Evolutionary conservation across 2,113 vertebrate species (phyloP), one percentile per base, ranked within the genome.

Genomic region (Orthonyx spaldingii): DNA sequence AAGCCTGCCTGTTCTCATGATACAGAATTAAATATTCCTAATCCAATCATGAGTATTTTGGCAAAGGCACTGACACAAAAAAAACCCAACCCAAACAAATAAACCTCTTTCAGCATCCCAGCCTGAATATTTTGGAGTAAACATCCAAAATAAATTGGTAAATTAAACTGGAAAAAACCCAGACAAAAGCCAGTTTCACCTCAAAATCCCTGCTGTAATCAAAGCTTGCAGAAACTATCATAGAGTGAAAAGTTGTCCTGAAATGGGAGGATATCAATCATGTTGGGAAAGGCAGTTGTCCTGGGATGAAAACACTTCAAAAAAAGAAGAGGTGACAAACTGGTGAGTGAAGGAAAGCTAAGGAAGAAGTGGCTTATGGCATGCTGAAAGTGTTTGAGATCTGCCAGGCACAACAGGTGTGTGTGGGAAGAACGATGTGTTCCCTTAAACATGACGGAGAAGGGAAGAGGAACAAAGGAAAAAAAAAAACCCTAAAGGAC

Each of bases 361-460:
- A 69, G 35, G 61, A 53, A 78, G 42, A 47, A 78, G 78, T 11
- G 26, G 46, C 28, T 93, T 24, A 30, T 10, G 13, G 59, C 26
- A 30, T 1, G 5, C 10, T 87, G 61, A 14, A 22, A 79, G 17
- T 6, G 18, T 47, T 50, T 47, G 32, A 1, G 18, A 46, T 28
- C 53, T 91, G 69, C 78, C 66, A 76, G 65, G 84, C 35, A 68
- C 52, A 76, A 35, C 41, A 65, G n/a, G 87, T 30, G 12, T 2
- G 20, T 10, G 49, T 15, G 19, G 21, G 41, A 65, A 53, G 65
- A 42, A 27, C 0, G 0, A 23, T 12, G 9, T 13, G 30, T 35
- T 84, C 68, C 52, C 69, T 89, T n/a, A 30, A 59, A 55, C 35
- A 7, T 3, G n/a, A 84, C 52, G 5, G 24, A 60, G 35, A 68